A percentile compares a stretch with the other conserved stretches of the same genome.
These are phyloP conservation scores for Hyperopisus bebe DNA, from an alignment of 2,113 vertebrate species.

Conservation along the genomic window DNA sequence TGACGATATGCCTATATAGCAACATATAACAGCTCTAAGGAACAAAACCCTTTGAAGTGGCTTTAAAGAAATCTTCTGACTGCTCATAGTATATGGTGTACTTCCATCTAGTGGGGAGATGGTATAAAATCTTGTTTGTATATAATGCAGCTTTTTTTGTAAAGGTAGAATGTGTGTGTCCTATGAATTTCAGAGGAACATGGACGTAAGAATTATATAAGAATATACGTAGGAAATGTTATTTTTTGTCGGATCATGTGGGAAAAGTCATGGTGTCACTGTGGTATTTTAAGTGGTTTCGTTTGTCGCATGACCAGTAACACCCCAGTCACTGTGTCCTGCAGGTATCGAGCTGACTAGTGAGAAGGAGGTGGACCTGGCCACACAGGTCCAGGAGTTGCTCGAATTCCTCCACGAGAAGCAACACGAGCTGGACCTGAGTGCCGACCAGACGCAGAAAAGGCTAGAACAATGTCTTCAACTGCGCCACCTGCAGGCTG, in stretches of 20 bases:
- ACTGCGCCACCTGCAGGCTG: conserved; percentile 89
- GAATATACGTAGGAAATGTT: too few species aligned
- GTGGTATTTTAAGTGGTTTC: neutral
- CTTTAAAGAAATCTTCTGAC: neutral
- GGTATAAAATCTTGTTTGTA: conserved; percentile 12
- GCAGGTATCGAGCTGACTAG: conserved; percentile 92
- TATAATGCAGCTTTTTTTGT: neutral
- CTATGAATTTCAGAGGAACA: neutral
- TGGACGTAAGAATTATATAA: neutral
- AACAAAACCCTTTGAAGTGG: neutral
- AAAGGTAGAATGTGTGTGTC: neutral
- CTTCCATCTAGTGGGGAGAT: conserved; percentile 31
- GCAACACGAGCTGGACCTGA: conserved; percentile 88
- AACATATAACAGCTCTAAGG: neutral
- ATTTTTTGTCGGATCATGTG: neutral
- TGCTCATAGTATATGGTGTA: conserved; percentile 17
- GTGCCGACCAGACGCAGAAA: conserved; percentile 86
- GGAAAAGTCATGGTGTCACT: neutral
- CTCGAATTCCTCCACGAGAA: conserved; percentile 97
- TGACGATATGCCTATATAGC: neutral
- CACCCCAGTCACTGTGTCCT: conserved; percentile 4
- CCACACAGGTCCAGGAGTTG: conserved; percentile 94
- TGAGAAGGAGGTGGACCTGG: conserved; percentile 94
- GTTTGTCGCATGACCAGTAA: neutral
- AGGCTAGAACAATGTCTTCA: conserved; percentile 88